A percentile compares a stretch with the other conserved stretches of the same genome.
These are phyloP conservation scores for Conchocele bisecta DNA, from an alignment of 2,888 invertebrate species.

Conservation along the genomic window DNA sequence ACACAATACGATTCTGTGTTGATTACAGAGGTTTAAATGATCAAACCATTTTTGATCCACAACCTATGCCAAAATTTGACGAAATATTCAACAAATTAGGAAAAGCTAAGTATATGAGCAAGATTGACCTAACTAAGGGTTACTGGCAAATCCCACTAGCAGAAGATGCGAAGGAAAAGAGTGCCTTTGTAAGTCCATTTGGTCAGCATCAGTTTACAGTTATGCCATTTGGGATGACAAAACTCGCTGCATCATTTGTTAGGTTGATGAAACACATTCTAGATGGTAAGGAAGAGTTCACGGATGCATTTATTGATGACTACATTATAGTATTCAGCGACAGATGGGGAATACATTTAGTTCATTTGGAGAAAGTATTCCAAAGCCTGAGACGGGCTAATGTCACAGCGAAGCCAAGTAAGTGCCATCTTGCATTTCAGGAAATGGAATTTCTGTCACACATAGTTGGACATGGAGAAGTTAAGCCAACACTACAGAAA, in stretches of 20 bases:
- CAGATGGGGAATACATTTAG: not conserved
- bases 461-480: not conserved
- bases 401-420: constrained; percentile 1
- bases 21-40: not conserved
- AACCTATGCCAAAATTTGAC: not conserved
- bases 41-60: not conserved
- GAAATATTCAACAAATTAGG: not conserved
- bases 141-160: not conserved
- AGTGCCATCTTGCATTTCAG: not conserved
- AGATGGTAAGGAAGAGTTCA: not conserved
- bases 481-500: not conserved
- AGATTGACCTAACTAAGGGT: not conserved
- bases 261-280: not conserved
- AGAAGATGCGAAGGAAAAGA: not conserved
- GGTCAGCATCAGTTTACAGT: not conserved
- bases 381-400: not conserved
- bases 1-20: not conserved
- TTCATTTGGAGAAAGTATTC: not conserved
- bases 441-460: not conserved
- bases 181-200: constrained; percentile 2
- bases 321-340: not conserved
- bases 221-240: not conserved
- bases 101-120: not conserved
- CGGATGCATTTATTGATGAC: constrained; percentile 1
- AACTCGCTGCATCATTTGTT: not conserved